These are phyloP conservation scores for Oppia nitens DNA, from an alignment of 1,140 invertebrate genomes.

Conservation along the genomic window DNA sequence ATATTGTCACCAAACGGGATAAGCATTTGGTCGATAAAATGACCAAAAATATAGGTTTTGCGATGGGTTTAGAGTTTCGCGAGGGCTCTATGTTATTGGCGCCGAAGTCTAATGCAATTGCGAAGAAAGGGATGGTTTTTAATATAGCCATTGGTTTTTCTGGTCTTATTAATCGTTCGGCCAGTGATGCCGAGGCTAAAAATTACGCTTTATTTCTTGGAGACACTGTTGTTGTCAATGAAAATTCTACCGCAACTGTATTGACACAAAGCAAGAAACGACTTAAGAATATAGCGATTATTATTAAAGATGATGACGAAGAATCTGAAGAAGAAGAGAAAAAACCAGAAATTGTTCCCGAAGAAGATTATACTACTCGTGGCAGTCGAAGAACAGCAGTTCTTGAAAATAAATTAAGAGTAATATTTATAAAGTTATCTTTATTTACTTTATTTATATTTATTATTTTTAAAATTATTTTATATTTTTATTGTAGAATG, in stretches of 20 bases:
- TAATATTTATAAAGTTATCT: no score
- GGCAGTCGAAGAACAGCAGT: conserved; percentile 77
- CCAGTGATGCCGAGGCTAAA: conserved; percentile 69
- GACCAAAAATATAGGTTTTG: conserved; percentile 88
- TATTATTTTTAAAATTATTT: conserved; percentile 10
- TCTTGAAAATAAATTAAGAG: conserved; percentile 82
- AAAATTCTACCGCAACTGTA: conserved; percentile 61
- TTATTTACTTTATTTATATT: not conserved
- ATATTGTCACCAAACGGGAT: conserved; percentile 70
- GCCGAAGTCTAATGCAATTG: conserved; percentile 61
- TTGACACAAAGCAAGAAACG: conserved; percentile 80
- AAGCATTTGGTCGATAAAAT: conserved; percentile 71
- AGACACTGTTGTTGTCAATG: conserved; percentile 87
- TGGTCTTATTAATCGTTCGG: conserved; percentile 58
- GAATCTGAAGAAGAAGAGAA: conserved; percentile 46
- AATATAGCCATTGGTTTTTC: conserved; percentile 86
- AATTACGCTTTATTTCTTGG: conserved; percentile 86
- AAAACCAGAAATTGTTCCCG: conserved; percentile 52
- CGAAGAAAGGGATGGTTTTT: conserved; percentile 87
- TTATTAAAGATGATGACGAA: conserved; percentile 59
- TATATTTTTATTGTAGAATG: conserved; percentile 35
- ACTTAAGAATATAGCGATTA: conserved; percentile 89
- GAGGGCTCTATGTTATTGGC: conserved; percentile 82
- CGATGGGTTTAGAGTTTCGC: conserved; percentile 94
- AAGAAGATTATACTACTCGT: conserved; percentile 34